Evolutionary conservation across 2,888 invertebrate species (phyloP), one percentile per base, ranked within the genome.

Genomic region (Achlya flavicornis): DNA sequence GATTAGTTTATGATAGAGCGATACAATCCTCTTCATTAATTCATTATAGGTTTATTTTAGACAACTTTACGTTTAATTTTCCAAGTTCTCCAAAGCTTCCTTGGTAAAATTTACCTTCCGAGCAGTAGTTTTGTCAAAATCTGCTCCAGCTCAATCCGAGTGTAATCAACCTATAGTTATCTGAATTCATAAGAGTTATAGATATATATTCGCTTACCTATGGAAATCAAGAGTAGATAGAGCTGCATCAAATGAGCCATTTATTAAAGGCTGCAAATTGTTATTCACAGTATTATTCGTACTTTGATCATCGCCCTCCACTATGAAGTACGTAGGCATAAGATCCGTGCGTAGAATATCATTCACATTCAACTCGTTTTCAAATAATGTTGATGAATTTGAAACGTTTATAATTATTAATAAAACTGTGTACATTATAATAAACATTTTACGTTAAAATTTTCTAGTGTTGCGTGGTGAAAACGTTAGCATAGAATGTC

Each of bases 331-430:
- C 0, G 95, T 95, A 0, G 97, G 97, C 94, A 97, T 95, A 60
- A 96, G 92, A 86, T 96, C 95, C n/a, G 94, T 94, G 14, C 96
- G 94, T 33, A 97, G 87, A 77, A 97, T 96, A 85, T 96, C 96
- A 69, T 96, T 94, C 7, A 96, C 87, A 85, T 96, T 93, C 41
- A 95, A 80, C 61, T 91, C 92, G 76, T 79, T 84, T 32, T 89
- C 84, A 65, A 83, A 79, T 76, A 85, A 85, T 73, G 82, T 79
- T 19, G 77, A n/a, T 53, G 53, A 19, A 19, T 53, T 3, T 6
- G 19, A 19, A 16, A 53, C 10, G n/a, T 53, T 16, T 19, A 46
- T 7, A 46, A 46, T 7, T n/a, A 46, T 46, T 4, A 53, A 53
- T 19, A 53, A 53, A 53, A 19, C 14, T 53, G 19, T 19, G 10